phyloP scores from a whole-genome alignment of 2,888 invertebrate species.

The Mesopsocus fuscifrons region DNA sequence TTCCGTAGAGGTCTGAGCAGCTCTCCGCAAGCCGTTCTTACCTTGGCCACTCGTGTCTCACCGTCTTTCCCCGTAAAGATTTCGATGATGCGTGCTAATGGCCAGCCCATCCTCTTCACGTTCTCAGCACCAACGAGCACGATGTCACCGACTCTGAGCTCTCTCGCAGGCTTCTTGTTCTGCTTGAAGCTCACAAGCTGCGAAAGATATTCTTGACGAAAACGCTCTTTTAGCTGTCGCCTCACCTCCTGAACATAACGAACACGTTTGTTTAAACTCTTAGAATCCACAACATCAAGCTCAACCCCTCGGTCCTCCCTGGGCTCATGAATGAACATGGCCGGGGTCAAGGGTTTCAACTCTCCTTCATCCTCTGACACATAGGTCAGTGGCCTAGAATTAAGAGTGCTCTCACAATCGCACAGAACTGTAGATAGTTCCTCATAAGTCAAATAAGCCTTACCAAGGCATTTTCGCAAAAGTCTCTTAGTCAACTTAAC shows the following conservation, averaged over 20 bases:
- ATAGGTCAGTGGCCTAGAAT: background rate
- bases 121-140: background rate
- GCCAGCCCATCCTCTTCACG: background rate
- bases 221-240: background rate
- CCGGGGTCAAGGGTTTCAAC: background rate
- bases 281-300: background rate
- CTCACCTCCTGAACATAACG: background rate
- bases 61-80: background rate
- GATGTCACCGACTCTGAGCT: background rate
- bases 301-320: background rate
- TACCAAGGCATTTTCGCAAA: slow-evolving; percentile 12
- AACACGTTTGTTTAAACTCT: background rate
- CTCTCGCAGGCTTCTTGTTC: too few relatives aligned
- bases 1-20: too few relatives aligned
- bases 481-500: slow-evolving; percentile 13
- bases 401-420: background rate
- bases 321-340: background rate
- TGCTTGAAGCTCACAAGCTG: slow-evolving; percentile 13
- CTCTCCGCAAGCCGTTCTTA: too few relatives aligned
- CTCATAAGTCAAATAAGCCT: slow-evolving; percentile 12
- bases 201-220: background rate
- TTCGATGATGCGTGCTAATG: background rate
- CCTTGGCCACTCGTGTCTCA: background rate
- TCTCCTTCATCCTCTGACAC: background rate
- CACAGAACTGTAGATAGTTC: background rate